phyloP scores from a whole-genome alignment of 2,888 invertebrate genomes.

The Dugesia japonica region DNA sequence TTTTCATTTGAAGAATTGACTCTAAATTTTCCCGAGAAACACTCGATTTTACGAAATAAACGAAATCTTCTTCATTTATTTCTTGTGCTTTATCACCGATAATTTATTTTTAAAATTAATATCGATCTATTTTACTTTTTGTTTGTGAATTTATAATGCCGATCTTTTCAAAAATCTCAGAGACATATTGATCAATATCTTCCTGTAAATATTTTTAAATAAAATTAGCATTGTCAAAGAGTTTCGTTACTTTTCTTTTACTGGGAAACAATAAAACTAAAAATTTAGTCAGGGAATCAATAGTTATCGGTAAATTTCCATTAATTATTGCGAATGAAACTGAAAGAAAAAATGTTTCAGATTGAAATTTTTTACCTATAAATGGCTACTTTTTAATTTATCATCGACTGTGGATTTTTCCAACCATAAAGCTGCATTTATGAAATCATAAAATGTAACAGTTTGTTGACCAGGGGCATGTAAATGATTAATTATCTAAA shows the following conservation, averaged over 20 bases:
- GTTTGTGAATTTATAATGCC: neutral
- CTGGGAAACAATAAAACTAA: neutral
- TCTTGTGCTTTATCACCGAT: neutral
- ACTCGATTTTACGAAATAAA: neutral
- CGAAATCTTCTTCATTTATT: neutral
- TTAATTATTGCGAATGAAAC: neutral
- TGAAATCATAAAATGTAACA: slow-evolving; percentile 42
- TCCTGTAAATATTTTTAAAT: neutral
- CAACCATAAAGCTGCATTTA: slow-evolving; percentile 42
- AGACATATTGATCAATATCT: neutral
- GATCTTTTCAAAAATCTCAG: neutral
- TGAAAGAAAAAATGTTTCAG: too few relatives aligned
- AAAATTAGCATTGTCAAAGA: neutral
- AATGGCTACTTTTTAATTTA: neutral
- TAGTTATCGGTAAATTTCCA: neutral
- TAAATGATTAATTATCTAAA: neutral
- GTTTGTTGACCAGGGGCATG: slow-evolving; percentile 37
- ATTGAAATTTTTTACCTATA: neutral
- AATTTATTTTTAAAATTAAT: neutral
- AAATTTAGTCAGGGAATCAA: neutral
- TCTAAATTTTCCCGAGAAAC: neutral
- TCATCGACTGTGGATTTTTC: slow-evolving; percentile 37
- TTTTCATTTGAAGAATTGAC: neutral
- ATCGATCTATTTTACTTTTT: neutral
- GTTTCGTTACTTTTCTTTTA: neutral